Evolutionary conservation across 2,888 invertebrate species (phyloP).

Genomic region (Pherbina coryleti): DNA sequence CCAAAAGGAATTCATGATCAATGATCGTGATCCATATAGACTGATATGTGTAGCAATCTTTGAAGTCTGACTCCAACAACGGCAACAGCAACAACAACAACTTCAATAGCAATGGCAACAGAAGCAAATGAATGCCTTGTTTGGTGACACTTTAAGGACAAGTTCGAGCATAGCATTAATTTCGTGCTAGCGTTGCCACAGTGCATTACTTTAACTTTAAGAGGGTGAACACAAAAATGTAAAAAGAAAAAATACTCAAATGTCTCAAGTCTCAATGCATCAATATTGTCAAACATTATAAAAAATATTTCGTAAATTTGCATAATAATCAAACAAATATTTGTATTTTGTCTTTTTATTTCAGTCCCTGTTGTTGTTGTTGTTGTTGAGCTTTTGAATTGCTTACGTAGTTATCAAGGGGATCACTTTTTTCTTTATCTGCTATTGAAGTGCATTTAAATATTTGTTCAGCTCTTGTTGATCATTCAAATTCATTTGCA

Average conservation of each 20-base stretch:
- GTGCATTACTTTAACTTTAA: constrained; percentile 7
- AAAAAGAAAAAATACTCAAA: not conserved
- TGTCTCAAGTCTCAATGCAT: not conserved
- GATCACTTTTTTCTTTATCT: not conserved
- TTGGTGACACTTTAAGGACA: constrained; percentile 49
- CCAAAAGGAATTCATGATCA: constrained; percentile 41
- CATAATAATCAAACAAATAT: constrained; percentile 23
- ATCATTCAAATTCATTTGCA: constrained; percentile 1
- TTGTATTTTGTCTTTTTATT: not conserved
- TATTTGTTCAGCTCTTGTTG: not conserved
- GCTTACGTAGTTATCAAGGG: constrained; percentile 12
- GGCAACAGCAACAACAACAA: constrained; percentile 4
- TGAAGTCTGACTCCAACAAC: not conserved
- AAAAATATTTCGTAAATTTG: constrained; percentile 12
- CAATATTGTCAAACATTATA: not conserved
- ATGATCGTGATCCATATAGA: constrained; percentile 44
- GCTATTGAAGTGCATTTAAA: not conserved
- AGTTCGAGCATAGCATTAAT: constrained; percentile 24
- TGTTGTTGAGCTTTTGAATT: not conserved
- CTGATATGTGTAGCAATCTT: constrained; percentile 22
- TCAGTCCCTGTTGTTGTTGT: not conserved
- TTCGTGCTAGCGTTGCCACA: not conserved
- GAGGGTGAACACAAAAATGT: not conserved
- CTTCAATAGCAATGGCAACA: constrained; percentile 7
- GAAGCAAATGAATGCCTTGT: constrained; percentile 45